A percentile compares a stretch with the other conserved stretches of the same genome.
phyloP scores from a whole-genome alignment of 2,113 vertebrate species.

The Anthoscopus minutus region DNA sequence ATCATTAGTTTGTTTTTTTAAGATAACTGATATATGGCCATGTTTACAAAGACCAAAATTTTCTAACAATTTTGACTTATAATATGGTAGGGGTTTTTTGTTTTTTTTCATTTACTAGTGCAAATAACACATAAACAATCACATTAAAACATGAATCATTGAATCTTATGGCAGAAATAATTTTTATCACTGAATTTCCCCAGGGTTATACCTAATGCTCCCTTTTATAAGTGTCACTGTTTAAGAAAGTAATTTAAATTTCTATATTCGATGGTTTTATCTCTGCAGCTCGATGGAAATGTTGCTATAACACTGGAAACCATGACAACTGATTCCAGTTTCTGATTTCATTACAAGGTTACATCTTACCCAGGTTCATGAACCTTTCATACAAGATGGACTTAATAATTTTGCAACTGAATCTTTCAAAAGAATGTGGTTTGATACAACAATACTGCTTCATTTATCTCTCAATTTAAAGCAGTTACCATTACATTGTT shows the following conservation, averaged over 20 bases:
- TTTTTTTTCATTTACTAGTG: neutral
- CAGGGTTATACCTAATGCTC: neutral
- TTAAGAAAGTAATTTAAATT: neutral
- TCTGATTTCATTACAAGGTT: slow-evolving; percentile 10
- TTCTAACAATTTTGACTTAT: neutral
- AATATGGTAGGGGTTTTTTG: accelerated
- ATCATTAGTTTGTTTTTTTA: neutral
- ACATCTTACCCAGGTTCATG: neutral
- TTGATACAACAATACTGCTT: neutral
- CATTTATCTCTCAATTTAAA: neutral
- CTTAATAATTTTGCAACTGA: neutral
- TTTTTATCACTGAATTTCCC: neutral
- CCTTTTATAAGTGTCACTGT: neutral
- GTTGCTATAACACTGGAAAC: slow-evolving; percentile 16
- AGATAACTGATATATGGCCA: neutral
- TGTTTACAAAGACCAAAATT: neutral
- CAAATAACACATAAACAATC: neutral
- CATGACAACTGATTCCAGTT: slow-evolving; percentile 27
- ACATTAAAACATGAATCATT: neutral
- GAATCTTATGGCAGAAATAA: neutral
- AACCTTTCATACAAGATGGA: neutral
- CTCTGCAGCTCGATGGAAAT: neutral
- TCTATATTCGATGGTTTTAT: neutral
- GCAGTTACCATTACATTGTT: neutral
- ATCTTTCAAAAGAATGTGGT: neutral